Evolutionary conservation across 2,797 vertebrate species (phyloP).

Genomic region (Allobates femoralis): DNA sequence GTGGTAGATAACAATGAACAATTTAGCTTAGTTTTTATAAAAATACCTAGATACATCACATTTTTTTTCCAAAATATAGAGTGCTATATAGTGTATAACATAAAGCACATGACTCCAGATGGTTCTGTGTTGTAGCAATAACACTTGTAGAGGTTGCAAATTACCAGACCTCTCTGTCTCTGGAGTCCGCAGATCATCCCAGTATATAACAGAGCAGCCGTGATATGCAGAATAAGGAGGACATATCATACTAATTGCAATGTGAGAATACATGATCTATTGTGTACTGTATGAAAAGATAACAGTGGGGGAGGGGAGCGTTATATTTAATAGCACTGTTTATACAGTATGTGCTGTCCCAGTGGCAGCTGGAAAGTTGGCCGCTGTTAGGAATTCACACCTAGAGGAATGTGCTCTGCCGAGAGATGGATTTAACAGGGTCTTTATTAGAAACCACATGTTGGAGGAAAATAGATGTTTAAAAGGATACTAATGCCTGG

Average conservation of each 20-base stretch:
- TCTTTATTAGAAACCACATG: conserved; percentile 40
- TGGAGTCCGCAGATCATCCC: neutral
- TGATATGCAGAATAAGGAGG: neutral
- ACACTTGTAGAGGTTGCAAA: neutral
- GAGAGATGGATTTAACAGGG: conserved; percentile 40
- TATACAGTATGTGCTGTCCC: conserved; percentile 21
- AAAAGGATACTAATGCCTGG: conserved; percentile 21
- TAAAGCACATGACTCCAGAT: neutral
- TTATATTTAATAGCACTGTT: conserved; percentile 22
- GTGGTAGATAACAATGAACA: neutral
- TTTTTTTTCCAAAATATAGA: neutral
- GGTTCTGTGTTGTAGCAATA: neutral
- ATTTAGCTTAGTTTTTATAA: neutral
- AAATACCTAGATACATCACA: neutral
- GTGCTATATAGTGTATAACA: neutral
- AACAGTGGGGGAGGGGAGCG: neutral
- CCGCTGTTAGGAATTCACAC: conserved; percentile 40
- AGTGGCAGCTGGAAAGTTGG: conserved; percentile 50
- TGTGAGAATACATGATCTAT: neutral
- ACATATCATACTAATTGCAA: neutral
- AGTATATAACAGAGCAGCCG: neutral
- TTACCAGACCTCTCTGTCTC: neutral
- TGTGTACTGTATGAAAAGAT: neutral
- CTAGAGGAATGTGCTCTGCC: conserved; percentile 30
- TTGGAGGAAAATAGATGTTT: neutral